Evolutionary conservation across 2,888 invertebrate genomes (phyloP).

Genomic region (Chloroclystis v-ata): DNA sequence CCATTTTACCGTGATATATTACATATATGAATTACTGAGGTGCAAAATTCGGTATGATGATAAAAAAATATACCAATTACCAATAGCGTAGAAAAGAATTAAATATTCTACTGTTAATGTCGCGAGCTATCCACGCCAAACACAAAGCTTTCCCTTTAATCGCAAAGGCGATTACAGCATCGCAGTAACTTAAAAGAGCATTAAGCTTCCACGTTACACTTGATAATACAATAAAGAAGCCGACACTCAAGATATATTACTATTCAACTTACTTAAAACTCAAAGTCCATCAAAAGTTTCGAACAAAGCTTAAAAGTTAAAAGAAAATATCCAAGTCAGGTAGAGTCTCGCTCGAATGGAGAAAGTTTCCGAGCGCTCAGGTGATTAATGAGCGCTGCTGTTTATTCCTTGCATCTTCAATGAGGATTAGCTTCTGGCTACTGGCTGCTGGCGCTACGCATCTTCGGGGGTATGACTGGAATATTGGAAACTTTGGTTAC

Average conservation of each 20-base stretch:
- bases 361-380: constrained; percentile 54
- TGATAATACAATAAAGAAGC: constrained; percentile 53
- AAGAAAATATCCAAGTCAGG: constrained; percentile 76
- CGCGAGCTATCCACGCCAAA: background rate
- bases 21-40: too few relatives aligned
- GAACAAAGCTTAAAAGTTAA: constrained; percentile 77
- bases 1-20: too few relatives aligned
- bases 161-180: constrained; percentile 17
- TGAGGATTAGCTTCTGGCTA: constrained; percentile 58
- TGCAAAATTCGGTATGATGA: too few relatives aligned
- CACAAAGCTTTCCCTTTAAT: background rate
- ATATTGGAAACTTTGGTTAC: background rate
- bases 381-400: constrained; percentile 72
- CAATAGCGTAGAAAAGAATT: too few relatives aligned
- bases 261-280: constrained; percentile 76
- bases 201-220: constrained; percentile 39
- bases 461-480: background rate
- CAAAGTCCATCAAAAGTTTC: constrained; percentile 74
- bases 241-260: constrained; percentile 69
- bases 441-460: constrained; percentile 9
- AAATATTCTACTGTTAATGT: too few relatives aligned
- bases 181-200: constrained; percentile 33
- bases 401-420: constrained; percentile 61
- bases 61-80: too few relatives aligned
- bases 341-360: constrained; percentile 67